phyloP scores from a whole-genome alignment of 2,888 invertebrate species.

The Dryocosmus kuriphilus region DNA sequence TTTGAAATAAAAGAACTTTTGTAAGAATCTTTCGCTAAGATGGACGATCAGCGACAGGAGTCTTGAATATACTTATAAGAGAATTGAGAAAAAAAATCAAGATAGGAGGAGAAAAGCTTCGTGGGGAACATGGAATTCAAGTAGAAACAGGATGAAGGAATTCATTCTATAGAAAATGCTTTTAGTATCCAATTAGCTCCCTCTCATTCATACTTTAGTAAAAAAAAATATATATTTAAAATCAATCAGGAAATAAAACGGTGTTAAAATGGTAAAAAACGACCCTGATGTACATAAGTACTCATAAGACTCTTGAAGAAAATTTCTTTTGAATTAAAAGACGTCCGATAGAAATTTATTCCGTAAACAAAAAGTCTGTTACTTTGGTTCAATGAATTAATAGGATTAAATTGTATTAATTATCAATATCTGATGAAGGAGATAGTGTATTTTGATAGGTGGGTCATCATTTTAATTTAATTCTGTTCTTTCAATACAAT shows the following conservation, averaged over 20 bases:
- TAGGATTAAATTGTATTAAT: not conserved
- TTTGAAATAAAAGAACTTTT: conserved; percentile 23
- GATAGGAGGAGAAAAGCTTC: conserved; percentile 14
- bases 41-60: conserved; percentile 29
- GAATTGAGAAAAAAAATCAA: conserved; percentile 21
- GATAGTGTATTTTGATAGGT: too few species aligned
- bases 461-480: too few species aligned
- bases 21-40: conserved; percentile 27
- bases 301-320: not conserved
- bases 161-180: conserved; percentile 34
- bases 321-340: not conserved
- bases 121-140: conserved; percentile 31
- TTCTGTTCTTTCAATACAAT: too few species aligned
- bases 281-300: not conserved
- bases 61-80: conserved; percentile 31
- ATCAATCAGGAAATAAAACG: not conserved
- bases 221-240: conserved; percentile 6
- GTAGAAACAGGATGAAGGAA: conserved; percentile 22
- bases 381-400: not conserved
- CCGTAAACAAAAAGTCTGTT: too few species aligned
- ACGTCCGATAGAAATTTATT: not conserved
- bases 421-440: not conserved
- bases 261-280: not conserved
- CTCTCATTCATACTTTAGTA: conserved; percentile 8
- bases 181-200: conserved; percentile 14